These are phyloP conservation scores for Pollenia angustigena DNA, from an alignment of 2,888 invertebrate species.

Conservation along the genomic window DNA sequence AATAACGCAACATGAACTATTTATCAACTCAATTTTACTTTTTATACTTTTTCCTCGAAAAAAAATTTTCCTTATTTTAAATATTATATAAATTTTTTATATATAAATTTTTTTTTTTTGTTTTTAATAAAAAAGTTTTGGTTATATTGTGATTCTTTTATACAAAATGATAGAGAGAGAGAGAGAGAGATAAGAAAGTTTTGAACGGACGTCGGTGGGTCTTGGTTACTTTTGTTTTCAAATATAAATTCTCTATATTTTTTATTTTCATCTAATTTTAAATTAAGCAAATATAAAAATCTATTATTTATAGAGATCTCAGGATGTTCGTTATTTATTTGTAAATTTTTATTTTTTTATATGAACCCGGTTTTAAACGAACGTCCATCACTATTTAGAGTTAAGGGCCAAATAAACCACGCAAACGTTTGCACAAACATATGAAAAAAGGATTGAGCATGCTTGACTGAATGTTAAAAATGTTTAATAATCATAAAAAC, in stretches of 20 bases:
- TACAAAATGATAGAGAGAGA: slow-evolving; percentile 14
- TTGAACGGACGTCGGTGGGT: slow-evolving; percentile 70
- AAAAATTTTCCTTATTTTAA: slow-evolving; percentile 34
- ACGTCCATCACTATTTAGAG: slow-evolving; percentile 33
- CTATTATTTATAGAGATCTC: slow-evolving; percentile 15
- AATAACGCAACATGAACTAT: slow-evolving; percentile 70
- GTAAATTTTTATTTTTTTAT: not conserved
- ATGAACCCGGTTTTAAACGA: slow-evolving; percentile 47
- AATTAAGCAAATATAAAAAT: slow-evolving; percentile 49
- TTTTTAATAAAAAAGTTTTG: slow-evolving; percentile 44
- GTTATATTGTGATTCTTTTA: not conserved
- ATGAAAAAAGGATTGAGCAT: no score
- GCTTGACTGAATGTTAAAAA: no score
- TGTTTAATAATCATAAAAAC: no score
- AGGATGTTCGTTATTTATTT: not conserved
- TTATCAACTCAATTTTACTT: slow-evolving; percentile 52
- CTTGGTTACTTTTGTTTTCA: not conserved
- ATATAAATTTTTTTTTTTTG: not conserved
- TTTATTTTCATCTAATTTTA: not conserved
- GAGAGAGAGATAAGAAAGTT: slow-evolving; percentile 34
- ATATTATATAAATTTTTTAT: slow-evolving; percentile 23
- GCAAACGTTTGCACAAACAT: no score
- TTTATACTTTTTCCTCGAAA: not conserved
- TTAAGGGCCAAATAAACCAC: no score
- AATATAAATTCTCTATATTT: not conserved